Evolutionary conservation across 2,797 vertebrate species (phyloP), one percentile per base, ranked within the genome.

Genomic region (Melanogrammus aeglefinus): DNA sequence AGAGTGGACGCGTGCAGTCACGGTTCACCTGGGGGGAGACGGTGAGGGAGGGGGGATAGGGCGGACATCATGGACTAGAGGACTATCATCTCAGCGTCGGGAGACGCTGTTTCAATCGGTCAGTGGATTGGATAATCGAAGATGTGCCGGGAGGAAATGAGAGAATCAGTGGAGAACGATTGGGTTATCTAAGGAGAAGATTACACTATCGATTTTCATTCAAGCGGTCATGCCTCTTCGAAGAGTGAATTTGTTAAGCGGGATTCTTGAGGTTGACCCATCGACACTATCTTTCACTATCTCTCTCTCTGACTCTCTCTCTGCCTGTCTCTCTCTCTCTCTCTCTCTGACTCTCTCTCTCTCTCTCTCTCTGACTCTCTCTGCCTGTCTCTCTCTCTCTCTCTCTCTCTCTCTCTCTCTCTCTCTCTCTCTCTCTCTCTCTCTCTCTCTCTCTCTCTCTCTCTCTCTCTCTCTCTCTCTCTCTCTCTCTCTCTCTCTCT

Each of bases 191-290:
- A 88, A 90, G 92, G 89, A 92, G 92, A 94, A 94, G 92, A 94
- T 94, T 92, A 92, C 90, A 90, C 80, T 93, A 94, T 95, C 94
- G 94, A 95, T 95, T 95, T 93, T 93, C 87, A 83, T 90, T 91
- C 88, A 88, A 84, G 81, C 21, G 72, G 1, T 79, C 79, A 14
- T 77, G 81, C 80, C 24, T 63, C 77, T 79, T 82, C 80, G 81
- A 80, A 76, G 85, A 87, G 85, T 77, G 84, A 89, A 93, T 90
- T 92, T 57, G 86, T 90, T 88, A 83, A 83, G 78, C 80, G 83
- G 81, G 87, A 85, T 85, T 87, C 86, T 86, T 83, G 80, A 31
- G 38, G 80, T 88, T 33, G n/a, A 72, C 75, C 73, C 21, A 38
- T 78, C 74, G 78, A 76, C 18, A 44, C 39, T 80, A 29, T 74